phyloP scores from a whole-genome alignment of 1,140 invertebrate genomes.

The Drosophila ercepeae region DNA sequence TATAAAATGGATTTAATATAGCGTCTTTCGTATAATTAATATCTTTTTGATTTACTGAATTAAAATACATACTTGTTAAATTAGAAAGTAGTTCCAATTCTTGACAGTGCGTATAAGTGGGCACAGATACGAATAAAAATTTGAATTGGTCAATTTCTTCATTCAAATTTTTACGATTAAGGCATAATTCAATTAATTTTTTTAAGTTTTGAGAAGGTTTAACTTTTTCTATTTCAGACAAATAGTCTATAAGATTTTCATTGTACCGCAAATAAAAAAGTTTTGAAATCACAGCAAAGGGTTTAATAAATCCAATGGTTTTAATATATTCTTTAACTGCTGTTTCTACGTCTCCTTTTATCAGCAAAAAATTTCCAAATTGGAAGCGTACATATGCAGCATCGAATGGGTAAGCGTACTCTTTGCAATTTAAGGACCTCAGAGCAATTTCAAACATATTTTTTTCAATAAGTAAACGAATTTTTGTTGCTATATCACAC shows the following conservation, averaged over 20 bases:
- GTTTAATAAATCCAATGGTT: constrained; percentile 59
- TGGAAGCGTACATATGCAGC: constrained; percentile 39
- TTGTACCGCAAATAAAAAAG: constrained; percentile 48
- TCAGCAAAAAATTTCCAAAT: constrained; percentile 60
- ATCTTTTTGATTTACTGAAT: background rate
- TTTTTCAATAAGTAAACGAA: constrained; percentile 35
- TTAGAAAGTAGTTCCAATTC: constrained; percentile 21
- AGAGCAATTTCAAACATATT: constrained; percentile 54
- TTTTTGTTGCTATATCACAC: constrained; percentile 20
- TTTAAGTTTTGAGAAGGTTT: constrained; percentile 9
- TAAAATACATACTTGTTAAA: constrained; percentile 17
- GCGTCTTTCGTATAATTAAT: constrained; percentile 10
- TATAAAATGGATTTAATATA: constrained; percentile 4
- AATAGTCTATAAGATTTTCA: constrained; percentile 41
- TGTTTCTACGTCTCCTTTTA: constrained; percentile 19
- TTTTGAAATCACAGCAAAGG: constrained; percentile 59
- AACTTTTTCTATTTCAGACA: constrained; percentile 31
- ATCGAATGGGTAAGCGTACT: constrained; percentile 4
- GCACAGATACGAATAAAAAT: background rate
- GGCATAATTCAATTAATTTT: constrained; percentile 44
- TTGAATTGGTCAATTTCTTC: constrained; percentile 9
- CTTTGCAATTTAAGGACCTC: constrained; percentile 39
- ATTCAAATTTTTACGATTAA: constrained; percentile 27
- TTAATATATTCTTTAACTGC: constrained; percentile 51
- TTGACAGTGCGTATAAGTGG: background rate